Percentiles rank a stretch among this genome's conserved stretches.
phyloP scores from a whole-genome alignment of 2,113 vertebrate genomes.

The Tachysurus vachellii region DNA sequence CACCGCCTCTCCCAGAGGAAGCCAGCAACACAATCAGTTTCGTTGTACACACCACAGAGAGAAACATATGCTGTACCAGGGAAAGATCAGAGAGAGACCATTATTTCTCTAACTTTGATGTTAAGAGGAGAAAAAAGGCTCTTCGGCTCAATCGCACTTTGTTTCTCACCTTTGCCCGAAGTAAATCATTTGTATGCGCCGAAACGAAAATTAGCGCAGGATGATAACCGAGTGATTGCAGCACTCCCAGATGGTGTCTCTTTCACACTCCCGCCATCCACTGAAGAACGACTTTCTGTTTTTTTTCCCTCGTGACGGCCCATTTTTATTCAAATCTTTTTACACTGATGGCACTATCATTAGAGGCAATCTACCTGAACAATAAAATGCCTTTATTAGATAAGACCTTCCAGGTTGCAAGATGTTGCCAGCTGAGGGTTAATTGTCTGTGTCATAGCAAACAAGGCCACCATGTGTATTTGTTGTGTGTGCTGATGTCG shows the following conservation, averaged over 20 bases:
- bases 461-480: constrained; percentile 55
- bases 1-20: constrained; percentile 19
- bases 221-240: constrained; percentile 44
- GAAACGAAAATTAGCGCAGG: constrained; percentile 44
- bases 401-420: constrained; percentile 51
- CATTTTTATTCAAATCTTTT: constrained; percentile 56
- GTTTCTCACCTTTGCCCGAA: constrained; percentile 52
- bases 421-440: constrained; percentile 50
- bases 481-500: constrained; percentile 49
- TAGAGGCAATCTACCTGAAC: constrained; percentile 62
- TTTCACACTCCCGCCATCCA: constrained; percentile 42
- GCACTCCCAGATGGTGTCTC: constrained; percentile 50
- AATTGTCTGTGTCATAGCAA: constrained; percentile 56
- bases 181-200: constrained; percentile 51
- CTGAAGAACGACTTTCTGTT: constrained; percentile 43
- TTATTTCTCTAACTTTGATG: constrained; percentile 54
- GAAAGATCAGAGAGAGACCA: constrained; percentile 48
- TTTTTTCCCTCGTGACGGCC: constrained; percentile 16
- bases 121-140: constrained; percentile 7
- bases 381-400: constrained; percentile 62
- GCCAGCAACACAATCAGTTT: background rate
- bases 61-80: constrained; percentile 39
- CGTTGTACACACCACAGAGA: background rate
- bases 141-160: constrained; percentile 32
- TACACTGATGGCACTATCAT: constrained; percentile 57